Percentiles rank a stretch among this genome's conserved stretches.
These are phyloP conservation scores for Cyprinodon tularosa DNA, from an alignment of 2,113 vertebrate genomes.

Conservation along the genomic window DNA sequence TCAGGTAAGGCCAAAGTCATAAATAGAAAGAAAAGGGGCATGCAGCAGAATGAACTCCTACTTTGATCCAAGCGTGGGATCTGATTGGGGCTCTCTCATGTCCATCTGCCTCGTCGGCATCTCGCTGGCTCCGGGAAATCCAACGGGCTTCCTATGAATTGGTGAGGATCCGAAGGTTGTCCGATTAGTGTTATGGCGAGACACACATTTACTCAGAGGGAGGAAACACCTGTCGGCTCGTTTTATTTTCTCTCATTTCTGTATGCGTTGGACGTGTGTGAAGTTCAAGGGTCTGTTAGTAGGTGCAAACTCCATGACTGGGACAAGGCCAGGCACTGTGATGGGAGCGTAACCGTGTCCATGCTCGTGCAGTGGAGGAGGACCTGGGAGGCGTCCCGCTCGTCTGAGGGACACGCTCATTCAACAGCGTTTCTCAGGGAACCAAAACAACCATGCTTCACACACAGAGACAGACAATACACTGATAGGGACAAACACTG, in stretches of 20 bases:
- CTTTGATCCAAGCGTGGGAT: conserved; percentile 86
- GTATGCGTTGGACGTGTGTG: conserved; percentile 44
- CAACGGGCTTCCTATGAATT: conserved; percentile 82
- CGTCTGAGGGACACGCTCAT: conserved; percentile 53
- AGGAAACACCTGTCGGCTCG: conserved; percentile 55
- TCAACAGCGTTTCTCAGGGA: conserved; percentile 54
- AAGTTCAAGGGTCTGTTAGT: conserved; percentile 63
- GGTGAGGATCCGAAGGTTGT: conserved; percentile 81
- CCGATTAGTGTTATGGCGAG: conserved; percentile 75
- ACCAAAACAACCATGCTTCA: conserved; percentile 69
- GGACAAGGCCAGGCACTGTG: conserved; percentile 57
- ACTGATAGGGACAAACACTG: conserved; percentile 44
- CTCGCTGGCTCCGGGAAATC: conserved; percentile 85
- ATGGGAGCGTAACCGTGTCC: conserved; percentile 46
- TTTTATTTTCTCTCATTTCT: conserved; percentile 31
- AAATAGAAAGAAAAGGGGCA: conserved; percentile 76
- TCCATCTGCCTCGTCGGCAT: conserved; percentile 84
- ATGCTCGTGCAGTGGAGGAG: conserved; percentile 52
- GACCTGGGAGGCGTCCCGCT: conserved; percentile 34
- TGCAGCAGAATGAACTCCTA: conserved; percentile 85
- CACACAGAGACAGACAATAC: conserved; percentile 66
- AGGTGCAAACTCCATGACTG: conserved; percentile 35
- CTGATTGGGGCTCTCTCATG: conserved; percentile 85
- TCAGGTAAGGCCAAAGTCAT: conserved; percentile 58
- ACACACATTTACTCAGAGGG: conserved; percentile 64